These are phyloP conservation scores for Pongo pygmaeus DNA, from an alignment of 2,113 vertebrate genomes.

Conservation along the genomic window DNA sequence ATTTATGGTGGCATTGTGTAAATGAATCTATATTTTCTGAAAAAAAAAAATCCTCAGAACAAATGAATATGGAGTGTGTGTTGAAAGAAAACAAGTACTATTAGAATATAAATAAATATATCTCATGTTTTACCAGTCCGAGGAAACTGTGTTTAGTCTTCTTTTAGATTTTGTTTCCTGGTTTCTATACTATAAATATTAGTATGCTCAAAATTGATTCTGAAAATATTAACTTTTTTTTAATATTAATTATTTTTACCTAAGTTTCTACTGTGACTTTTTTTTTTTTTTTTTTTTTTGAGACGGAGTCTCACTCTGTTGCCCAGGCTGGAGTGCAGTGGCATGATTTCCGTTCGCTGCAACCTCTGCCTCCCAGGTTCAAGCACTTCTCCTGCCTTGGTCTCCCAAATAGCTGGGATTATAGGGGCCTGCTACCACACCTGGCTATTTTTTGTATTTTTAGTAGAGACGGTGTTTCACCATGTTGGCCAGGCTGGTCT, in stretches of 20 bases:
- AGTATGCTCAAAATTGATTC: background rate
- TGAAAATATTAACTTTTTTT: background rate
- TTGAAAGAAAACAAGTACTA: background rate
- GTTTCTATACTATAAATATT: background rate
- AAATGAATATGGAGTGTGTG: background rate
- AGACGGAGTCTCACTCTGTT: too few relatives aligned
- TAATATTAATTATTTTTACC: background rate
- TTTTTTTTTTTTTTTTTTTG: too few relatives aligned
- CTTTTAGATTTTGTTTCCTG: slow-evolving; percentile 19
- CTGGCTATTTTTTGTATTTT: too few relatives aligned
- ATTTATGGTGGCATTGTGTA: background rate
- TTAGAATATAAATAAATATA: background rate
- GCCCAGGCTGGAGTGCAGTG: too few relatives aligned
- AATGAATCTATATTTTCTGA: slow-evolving; percentile 52
- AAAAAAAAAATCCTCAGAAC: slow-evolving; percentile 24
- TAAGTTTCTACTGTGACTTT: background rate
- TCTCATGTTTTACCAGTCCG: background rate
- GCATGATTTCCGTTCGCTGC: too few relatives aligned
- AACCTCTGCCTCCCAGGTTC: too few relatives aligned
- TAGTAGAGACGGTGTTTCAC: too few relatives aligned
- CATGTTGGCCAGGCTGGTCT: too few relatives aligned
- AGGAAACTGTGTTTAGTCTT: background rate
- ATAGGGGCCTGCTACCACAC: too few relatives aligned
- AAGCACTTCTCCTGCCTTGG: too few relatives aligned
- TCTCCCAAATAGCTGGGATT: too few relatives aligned